Evolutionary conservation across 2,113 vertebrate genomes (phyloP), one percentile per base, ranked within the genome.

Genomic region (Xenus cinereus): DNA sequence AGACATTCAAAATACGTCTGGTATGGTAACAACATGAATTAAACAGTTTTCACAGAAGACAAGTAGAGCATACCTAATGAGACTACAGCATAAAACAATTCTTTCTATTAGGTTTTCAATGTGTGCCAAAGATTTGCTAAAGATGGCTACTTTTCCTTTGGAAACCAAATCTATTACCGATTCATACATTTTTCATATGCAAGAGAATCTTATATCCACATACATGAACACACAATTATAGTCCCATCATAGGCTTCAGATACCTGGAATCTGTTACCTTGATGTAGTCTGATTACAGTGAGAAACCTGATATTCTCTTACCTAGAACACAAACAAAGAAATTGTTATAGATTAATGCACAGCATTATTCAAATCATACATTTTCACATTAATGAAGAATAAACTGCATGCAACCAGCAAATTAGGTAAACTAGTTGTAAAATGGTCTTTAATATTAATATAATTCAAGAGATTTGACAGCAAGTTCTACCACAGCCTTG

Each of bases 261-360:
- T 32, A 83, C 41, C 11, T 66, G 93, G 87, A 95, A 74, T 95
- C 51, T 33, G 51, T 98, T 98, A 98, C 98, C 98, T 98, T 98
- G 83, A 66, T 90, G 97, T 5, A 90, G 92, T 95, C 96, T 96
- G 93, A 91, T 91, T 96, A 96, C 26, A 97, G 46, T 23, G 90
- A 92, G 89, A 96, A 94, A 97, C 68, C 75, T 84, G 82, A 96
- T 93, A 96, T 97, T 92, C 97, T 96, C 98, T 98, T 98, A 98
- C 98, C 98, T 98, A 89, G 96, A 91, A 97, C 24, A 96, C 7
- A 95, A 92, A 97, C 22, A 54, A 92, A 95, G 33, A 85, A 64
- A 88, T 13, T 14, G 13, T 48, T 51, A 97, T 93, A 97, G 72
- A 35, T 63, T 60, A 94, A 85, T 80, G 51, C 14, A 71, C 3